Evolutionary conservation across 2,113 vertebrate genomes (phyloP), one percentile per base, ranked within the genome.

Genomic region (Notarius quadriscutis): DNA sequence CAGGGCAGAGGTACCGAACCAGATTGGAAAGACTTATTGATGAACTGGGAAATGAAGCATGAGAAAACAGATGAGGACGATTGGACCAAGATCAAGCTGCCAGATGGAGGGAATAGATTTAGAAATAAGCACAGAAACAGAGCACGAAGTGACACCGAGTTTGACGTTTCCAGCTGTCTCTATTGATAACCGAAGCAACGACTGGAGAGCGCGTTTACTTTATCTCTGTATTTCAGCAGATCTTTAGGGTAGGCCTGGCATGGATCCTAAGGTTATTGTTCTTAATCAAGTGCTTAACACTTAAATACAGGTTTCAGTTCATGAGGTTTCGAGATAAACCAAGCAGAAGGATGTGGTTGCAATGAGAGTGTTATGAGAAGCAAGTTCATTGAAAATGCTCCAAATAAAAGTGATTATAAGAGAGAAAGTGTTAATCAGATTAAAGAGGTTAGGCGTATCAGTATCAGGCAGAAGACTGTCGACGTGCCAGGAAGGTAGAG

Each of bases 61-160:
- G n/a, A 57, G n/a, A 18, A 79, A 80, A 80, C 77, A 57, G 53
- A 80, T 34, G 78, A 80, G 25, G 55, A 18, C 7, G 78, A 80
- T 6, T 80, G 78, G 78, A 80, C 20, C 17, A 1, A 22, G 78
- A 58, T 80, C 78, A 80, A 80, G 27, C 55, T 58, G 55, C 27
- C 78, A 58, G 78, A 80, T 80, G 78, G 78, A 80, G 78, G 27
- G 78, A 80, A 58, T 80, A 80, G 55, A 80, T 58, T 80, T 58
- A 34, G 78, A 80, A 80, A 58, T 34, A 80, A 58, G 51, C 77
- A 27, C 51, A 7, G 25, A 50, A 51, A 41, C 20, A 6, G 48
- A 51, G 17, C 5, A 25, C 14, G 53, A 11, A 57, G n/a, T 18
- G 15, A 15, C 1, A 15, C 7, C 15, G 18, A 18, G n/a, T 1